Evolutionary conservation across 2,888 invertebrate species (phyloP).

Genomic region (Germaria angustata): DNA sequence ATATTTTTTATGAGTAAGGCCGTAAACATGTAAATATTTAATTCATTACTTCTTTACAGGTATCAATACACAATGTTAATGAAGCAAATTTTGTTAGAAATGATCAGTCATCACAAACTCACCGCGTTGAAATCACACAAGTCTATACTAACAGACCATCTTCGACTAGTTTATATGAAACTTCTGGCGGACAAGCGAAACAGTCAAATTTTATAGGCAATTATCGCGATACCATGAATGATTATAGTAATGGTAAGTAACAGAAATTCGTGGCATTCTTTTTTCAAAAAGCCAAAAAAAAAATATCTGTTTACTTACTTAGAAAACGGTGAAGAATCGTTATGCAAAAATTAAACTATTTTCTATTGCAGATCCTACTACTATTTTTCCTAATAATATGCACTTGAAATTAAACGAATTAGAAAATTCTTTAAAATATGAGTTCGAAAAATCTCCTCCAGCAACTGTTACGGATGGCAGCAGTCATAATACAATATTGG

Average conservation of each 20-base stretch:
- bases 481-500: slow-evolving; percentile 86
- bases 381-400: slow-evolving; percentile 90
- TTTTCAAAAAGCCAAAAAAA: not conserved
- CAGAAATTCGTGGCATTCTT: not conserved
- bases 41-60: slow-evolving; percentile 74
- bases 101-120: slow-evolving; percentile 75
- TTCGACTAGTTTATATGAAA: slow-evolving; percentile 72
- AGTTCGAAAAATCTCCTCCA: slow-evolving; percentile 85
- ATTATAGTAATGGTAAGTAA: slow-evolving; percentile 72
- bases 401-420: slow-evolving; percentile 87
- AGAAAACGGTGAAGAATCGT: no score
- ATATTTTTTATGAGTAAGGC: no score
- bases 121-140: slow-evolving; percentile 79
- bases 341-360: no score
- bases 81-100: slow-evolving; percentile 79
- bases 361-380: slow-evolving; percentile 79
- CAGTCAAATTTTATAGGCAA: slow-evolving; percentile 68
- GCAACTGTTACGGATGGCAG: slow-evolving; percentile 80
- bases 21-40: not conserved
- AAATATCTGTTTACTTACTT: no score
- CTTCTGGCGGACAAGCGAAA: slow-evolving; percentile 65
- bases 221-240: slow-evolving; percentile 74
- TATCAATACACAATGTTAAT: slow-evolving; percentile 80
- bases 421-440: slow-evolving; percentile 90
- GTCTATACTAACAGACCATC: slow-evolving; percentile 74